Evolutionary conservation across 2,888 invertebrate genomes (phyloP).

Genomic region (Tridacna gigas): DNA sequence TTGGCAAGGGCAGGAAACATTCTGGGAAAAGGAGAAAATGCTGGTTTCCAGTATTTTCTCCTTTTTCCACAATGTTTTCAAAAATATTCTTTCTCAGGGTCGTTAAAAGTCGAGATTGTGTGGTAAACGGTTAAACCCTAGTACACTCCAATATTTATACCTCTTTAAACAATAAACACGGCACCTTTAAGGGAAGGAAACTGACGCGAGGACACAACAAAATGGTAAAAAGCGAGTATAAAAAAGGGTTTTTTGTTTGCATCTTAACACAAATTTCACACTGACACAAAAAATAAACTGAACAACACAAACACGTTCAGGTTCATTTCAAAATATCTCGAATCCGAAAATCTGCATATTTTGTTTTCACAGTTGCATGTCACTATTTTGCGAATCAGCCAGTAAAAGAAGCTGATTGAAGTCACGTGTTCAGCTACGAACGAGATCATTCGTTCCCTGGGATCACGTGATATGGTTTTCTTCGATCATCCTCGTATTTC

Average conservation of each 20-base stretch:
- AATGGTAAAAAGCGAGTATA: neutral
- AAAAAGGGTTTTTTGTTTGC: neutral
- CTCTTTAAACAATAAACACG: neutral
- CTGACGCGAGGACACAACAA: neutral
- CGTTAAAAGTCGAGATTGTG: no score
- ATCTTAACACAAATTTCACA: neutral
- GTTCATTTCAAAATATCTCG: neutral
- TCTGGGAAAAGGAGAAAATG: no score
- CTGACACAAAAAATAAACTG: neutral
- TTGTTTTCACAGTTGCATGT: constrained; percentile 15
- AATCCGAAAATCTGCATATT: constrained; percentile 18
- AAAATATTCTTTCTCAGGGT: no score
- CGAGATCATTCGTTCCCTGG: neutral
- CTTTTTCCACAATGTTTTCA: no score
- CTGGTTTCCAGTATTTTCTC: no score
- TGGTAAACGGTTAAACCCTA: no score
- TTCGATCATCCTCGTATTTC: neutral
- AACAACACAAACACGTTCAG: neutral
- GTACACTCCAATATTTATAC: neutral
- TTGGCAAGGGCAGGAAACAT: no score
- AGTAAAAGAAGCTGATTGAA: neutral
- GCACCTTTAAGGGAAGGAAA: neutral
- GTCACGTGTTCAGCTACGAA: constrained; percentile 22
- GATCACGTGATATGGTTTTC: constrained; percentile 27
- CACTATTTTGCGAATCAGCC: neutral